These are phyloP conservation scores for Cremastinae sp. DNA, from an alignment of 2,888 invertebrate genomes.

Conservation along the genomic window DNA sequence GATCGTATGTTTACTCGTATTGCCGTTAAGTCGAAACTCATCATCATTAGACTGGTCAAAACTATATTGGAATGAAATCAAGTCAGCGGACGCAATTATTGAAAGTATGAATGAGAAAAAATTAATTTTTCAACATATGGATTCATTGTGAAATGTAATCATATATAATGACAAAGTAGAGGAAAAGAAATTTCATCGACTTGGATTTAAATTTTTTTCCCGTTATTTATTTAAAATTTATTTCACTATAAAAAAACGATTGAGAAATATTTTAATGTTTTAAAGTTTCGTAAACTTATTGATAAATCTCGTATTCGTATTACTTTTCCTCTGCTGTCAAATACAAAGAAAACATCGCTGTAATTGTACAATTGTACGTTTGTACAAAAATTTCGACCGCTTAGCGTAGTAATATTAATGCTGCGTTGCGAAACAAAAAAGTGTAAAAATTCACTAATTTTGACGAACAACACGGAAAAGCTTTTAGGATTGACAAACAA, in stretches of 20 bases:
- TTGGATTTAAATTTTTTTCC: constrained; percentile 1
- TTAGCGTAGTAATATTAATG: neutral
- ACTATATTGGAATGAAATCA: neutral
- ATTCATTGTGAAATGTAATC: constrained; percentile 20
- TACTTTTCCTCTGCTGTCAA: constrained; percentile 48
- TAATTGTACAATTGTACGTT: neutral
- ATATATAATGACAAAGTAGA: constrained; percentile 39
- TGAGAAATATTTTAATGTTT: too few species aligned
- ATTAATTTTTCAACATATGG: constrained; percentile 6
- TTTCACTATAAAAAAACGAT: too few species aligned
- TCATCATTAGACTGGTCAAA: too few species aligned
- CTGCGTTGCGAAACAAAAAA: neutral
- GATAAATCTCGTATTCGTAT: too few species aligned
- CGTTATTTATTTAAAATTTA: too few species aligned
- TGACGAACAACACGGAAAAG: too few species aligned
- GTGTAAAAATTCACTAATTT: constrained; percentile 4
- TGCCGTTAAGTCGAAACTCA: too few species aligned
- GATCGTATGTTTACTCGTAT: neutral
- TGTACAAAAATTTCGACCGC: too few species aligned
- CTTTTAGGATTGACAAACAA: neutral
- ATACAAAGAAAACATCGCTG: too few species aligned
- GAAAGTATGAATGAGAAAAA: constrained; percentile 26
- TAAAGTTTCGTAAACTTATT: too few species aligned
- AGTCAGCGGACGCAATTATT: constrained; percentile 14
- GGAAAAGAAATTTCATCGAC: constrained; percentile 50